Base-by-base conservation (phyloP, 2,888 invertebrate species). In the Priapulus caudatus region DNA sequence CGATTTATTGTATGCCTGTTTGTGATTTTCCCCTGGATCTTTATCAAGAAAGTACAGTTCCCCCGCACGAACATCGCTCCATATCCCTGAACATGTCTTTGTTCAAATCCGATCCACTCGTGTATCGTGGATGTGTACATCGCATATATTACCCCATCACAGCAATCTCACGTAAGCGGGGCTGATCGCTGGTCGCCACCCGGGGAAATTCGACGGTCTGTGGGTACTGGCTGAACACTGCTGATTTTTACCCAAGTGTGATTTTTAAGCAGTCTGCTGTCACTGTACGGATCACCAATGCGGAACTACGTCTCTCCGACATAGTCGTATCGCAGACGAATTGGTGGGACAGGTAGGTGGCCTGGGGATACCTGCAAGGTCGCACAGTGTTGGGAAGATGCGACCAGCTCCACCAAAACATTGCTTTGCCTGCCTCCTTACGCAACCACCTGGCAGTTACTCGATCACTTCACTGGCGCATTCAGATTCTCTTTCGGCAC, bases 111-210 rank as follows among this genome's bases (percentile, higher is more conserved):
- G 24, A 86, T 74, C 90, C 90, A 90, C 67, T 84, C 81, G 0
- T 87, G 65, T 87, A 91, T 53, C 88, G 79, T 68, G 79, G 83
- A 52, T 75, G 68, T 50, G 73, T 67, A 3, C 84, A 86, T 65
- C 82, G 77, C 58, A 90, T 74, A 16, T 84, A 82, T 67, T 90
- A 90, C 1, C 91, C 91, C 90, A 91, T 91, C 55, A 86, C 81
- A 65, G 77, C 81, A 43, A 89, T 89, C 51, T 86, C 74, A 51
- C 77, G 76, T 18, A 86, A 68, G 47, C n/a, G n/a, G n/a, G n/a
- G n/a, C n/a, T n/a, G n/a, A n/a, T n/a, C n/a, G n/a, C n/a, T n/a
- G n/a, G n/a, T n/a, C n/a, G n/a, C n/a, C n/a, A n/a, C n/a, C n/a
- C n/a, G n/a, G n/a, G n/a, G n/a, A n/a, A n/a, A n/a, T n/a, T n/a